phyloP scores from a whole-genome alignment of 1,140 invertebrate species.

The Cheumatopsyche charites region DNA sequence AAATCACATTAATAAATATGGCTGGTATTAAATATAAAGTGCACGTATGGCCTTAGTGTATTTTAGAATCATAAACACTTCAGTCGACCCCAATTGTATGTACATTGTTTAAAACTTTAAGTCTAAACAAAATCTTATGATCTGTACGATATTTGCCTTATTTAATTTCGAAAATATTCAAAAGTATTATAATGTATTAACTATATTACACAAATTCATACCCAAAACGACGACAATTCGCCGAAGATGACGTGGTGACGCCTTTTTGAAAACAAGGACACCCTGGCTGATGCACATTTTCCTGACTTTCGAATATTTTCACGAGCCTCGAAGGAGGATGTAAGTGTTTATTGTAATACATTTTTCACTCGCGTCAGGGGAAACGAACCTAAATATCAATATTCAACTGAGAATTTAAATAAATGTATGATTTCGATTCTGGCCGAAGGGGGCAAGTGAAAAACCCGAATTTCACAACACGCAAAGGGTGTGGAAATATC shows the following conservation, averaged over 20 bases:
- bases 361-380: no score
- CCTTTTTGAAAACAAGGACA: constrained; percentile 31
- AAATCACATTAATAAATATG: neutral
- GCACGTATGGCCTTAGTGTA: no score
- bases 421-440: no score
- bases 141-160: no score
- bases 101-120: neutral
- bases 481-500: no score
- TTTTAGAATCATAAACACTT: no score
- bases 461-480: no score
- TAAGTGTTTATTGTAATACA: constrained; percentile 57
- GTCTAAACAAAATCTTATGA: no score
- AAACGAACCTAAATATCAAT: no score
- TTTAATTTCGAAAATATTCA: no score
- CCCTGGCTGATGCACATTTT: constrained; percentile 33
- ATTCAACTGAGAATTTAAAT: neutral
- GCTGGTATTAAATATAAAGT: no score
- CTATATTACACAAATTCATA: neutral
- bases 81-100: neutral
- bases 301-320: constrained; percentile 35
- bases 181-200: neutral
- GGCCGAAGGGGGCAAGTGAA: no score
- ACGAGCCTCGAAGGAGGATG: constrained; percentile 51
- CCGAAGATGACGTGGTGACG: neutral
- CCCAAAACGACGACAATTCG: neutral